These are phyloP conservation scores for Tamandua tetradactyla DNA, from an alignment of 2,797 vertebrate species.

Conservation along the genomic window DNA sequence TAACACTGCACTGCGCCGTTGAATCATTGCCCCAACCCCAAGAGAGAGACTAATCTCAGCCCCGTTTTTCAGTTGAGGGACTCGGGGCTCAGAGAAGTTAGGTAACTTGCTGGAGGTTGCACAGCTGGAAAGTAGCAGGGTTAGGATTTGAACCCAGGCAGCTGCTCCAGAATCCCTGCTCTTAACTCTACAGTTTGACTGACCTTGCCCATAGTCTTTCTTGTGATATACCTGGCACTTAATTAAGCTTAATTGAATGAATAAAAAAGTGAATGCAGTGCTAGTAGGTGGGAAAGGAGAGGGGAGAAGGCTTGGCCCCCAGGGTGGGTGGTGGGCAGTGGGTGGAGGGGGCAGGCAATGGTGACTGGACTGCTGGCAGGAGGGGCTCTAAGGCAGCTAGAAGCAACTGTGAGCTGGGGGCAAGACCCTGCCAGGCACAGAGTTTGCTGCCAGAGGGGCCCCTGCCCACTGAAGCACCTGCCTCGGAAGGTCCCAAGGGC, in stretches of 20 bases:
- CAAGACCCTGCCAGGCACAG: background rate
- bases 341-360: background rate
- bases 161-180: background rate
- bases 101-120: background rate
- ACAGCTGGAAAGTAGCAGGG: background rate
- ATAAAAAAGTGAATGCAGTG: background rate
- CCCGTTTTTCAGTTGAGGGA: background rate
- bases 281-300: background rate
- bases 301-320: background rate
- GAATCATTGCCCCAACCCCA: background rate
- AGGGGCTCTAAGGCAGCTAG: background rate
- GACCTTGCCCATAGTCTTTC: background rate
- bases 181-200: background rate
- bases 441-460: background rate
- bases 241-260: background rate
- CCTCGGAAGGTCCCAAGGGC: background rate
- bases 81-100: background rate
- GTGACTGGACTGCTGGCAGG: background rate
- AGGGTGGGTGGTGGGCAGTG: background rate
- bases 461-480: background rate
- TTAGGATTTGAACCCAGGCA: background rate
- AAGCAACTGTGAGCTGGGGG: background rate
- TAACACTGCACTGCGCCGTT: background rate
- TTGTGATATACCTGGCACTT: background rate
- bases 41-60: background rate